These are phyloP conservation scores for Noctua comes DNA, from an alignment of 2,888 invertebrate genomes.

Conservation along the genomic window DNA sequence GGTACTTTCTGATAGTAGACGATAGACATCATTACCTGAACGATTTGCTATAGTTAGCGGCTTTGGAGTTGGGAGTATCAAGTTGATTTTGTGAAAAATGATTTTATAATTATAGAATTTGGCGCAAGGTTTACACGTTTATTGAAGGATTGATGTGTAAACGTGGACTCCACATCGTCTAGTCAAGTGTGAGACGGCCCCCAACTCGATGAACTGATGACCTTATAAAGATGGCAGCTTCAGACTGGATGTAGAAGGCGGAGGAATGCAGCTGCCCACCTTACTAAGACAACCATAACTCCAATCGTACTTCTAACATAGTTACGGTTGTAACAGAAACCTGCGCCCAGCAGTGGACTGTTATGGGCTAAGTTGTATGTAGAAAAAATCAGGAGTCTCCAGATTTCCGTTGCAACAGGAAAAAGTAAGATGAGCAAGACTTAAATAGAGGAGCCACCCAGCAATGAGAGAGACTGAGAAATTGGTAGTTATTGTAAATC, in stretches of 20 bases:
- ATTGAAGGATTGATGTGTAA: no score
- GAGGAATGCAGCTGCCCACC: no score
- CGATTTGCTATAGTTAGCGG: slow-evolving; percentile 20
- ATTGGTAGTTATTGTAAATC: neutral
- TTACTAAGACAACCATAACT: neutral
- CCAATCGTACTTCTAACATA: neutral
- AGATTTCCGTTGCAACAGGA: neutral
- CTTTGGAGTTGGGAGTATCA: neutral
- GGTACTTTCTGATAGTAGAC: slow-evolving; percentile 36
- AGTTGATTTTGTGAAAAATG: no score
- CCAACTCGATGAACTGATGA: neutral
- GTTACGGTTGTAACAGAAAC: neutral
- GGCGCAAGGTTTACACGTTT: neutral
- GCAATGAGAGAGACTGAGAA: neutral
- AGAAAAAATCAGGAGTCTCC: neutral
- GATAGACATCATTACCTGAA: slow-evolving; percentile 56
- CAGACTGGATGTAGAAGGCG: no score
- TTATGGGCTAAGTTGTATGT: neutral
- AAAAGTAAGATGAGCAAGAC: neutral
- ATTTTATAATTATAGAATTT: no score
- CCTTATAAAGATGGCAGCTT: neutral
- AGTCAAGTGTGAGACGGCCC: neutral
- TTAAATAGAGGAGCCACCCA: neutral
- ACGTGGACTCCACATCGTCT: neutral
- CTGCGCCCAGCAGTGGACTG: no score